Conservation (phyloP, 2,888 invertebrate genomes). For the Stenolophus ochropezus region DNA sequence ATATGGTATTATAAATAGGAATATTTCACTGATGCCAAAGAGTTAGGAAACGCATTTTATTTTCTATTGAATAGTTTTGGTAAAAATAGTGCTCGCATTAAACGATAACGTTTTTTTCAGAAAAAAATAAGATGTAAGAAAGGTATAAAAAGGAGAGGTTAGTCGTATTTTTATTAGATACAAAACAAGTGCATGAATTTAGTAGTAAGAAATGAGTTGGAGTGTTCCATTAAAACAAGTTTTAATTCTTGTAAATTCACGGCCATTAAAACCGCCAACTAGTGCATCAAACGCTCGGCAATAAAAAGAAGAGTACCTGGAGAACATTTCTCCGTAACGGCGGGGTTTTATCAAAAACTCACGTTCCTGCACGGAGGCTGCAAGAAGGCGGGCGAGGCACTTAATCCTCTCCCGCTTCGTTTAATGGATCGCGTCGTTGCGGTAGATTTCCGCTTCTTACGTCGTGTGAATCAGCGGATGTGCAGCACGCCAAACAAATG, state of each 20-base stretch:
- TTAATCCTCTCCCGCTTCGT: constrained; percentile 38
- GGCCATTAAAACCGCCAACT: constrained; percentile 26
- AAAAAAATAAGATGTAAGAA: no score
- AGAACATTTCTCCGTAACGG: constrained; percentile 32
- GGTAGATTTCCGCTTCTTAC: constrained; percentile 48
- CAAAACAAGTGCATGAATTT: background rate
- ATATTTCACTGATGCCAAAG: no score
- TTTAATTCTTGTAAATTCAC: constrained; percentile 14
- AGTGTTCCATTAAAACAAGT: background rate
- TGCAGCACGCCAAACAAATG: constrained; percentile 33
- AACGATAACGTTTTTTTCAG: no score
- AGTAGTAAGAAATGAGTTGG: background rate
- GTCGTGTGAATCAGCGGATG: constrained; percentile 45
- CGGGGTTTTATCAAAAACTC: constrained; percentile 30
- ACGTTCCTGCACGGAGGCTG: constrained; percentile 33
- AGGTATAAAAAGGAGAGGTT: no score
- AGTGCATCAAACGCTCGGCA: constrained; percentile 17
- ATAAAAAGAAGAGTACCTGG: constrained; percentile 19
- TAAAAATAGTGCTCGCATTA: no score
- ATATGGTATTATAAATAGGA: no score
- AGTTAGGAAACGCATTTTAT: no score
- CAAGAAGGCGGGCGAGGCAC: constrained; percentile 22
- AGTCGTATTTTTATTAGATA: background rate
- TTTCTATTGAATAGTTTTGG: no score
- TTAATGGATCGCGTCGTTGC: constrained; percentile 47